These are phyloP conservation scores for Drosophila multiciliata DNA, from an alignment of 2,888 invertebrate genomes.

Conservation along the genomic window DNA sequence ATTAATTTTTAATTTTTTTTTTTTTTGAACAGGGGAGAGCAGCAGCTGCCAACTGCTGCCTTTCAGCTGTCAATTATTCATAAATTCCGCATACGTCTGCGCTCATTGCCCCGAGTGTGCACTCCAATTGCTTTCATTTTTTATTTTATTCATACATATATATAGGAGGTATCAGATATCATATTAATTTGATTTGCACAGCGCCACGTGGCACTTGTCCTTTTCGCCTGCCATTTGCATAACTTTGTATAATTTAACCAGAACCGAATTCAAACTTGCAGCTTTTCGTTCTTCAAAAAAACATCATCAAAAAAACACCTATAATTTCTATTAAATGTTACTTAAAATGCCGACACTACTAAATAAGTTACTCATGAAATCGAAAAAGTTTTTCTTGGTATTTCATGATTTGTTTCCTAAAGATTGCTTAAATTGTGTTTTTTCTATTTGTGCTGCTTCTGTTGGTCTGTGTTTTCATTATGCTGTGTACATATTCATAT, in stretches of 20 bases:
- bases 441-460: constrained; percentile 1
- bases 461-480: not conserved
- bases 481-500: constrained; percentile 46
- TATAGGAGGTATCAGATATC: constrained; percentile 9
- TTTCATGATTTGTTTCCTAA: constrained; percentile 26
- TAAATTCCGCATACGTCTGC: constrained; percentile 64
- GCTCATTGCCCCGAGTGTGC: constrained; percentile 58
- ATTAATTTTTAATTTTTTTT: not conserved
- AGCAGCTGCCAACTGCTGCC: constrained; percentile 27
- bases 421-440: constrained; percentile 10
- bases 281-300: constrained; percentile 24
- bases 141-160: not conserved
- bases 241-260: constrained; percentile 61
- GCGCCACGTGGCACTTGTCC: constrained; percentile 38
- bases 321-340: constrained; percentile 57
- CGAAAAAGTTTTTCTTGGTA: constrained; percentile 63
- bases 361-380: constrained; percentile 65
- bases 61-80: constrained; percentile 75
- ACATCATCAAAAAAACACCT: constrained; percentile 43
- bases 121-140: constrained; percentile 44
- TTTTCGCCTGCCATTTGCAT: constrained; percentile 56
- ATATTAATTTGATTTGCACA: constrained; percentile 70
- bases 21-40: not conserved
- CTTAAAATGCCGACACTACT: constrained; percentile 36
- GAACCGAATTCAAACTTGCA: constrained; percentile 23